Base-by-base conservation (phyloP, 2,113 vertebrate genomes). In the Scatophagus argus region DNA sequence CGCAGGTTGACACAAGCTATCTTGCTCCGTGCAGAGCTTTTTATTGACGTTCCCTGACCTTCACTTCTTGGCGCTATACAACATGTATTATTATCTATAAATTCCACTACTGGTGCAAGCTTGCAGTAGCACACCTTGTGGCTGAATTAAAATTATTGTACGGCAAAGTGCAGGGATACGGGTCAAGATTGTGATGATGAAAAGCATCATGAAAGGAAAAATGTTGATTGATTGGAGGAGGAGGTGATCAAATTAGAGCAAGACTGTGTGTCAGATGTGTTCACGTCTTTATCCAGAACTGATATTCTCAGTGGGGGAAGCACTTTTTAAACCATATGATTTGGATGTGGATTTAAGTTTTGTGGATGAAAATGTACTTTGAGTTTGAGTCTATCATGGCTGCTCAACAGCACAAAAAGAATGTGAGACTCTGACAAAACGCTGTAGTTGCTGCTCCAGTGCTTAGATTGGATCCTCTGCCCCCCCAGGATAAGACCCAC, bases 401-500 rank as follows among this genome's bases (percentile, higher is more conserved):
- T 49, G 49, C 31, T 43, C 55, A 71, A 21, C 29, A 46, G 9
- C 19, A 46, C 62, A 25, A 63, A 25, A 58, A 19, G 0, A 73
- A 77, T 25, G 12, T 54, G 47, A 61, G 60, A 65, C 52, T 73
- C 19, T 74, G 67, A 67, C 44, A 70, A 74, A 43, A 71, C 65
- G 49, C 55, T 86, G 76, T 60, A 78, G 46, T 86, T 79, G 63
- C 72, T 82, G 78, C 87, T 82, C 64, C 56, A 79, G 38, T 80
- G 86, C 84, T 75, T 84, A 39, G 70, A 83, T 70, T 83, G 74
- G 69, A 69, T 76, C 67, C 47, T 76, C 31, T 70, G 2, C 66
- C 79, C 71, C 79, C 71, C 29, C 17, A 55, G 74, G 64, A 84
- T 46, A 54, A 71, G 21, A 82, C 36, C 11, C 8, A 21, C 62